These are phyloP conservation scores for Panthera tigris DNA, from an alignment of 2,113 vertebrate genomes.

Conservation along the genomic window DNA sequence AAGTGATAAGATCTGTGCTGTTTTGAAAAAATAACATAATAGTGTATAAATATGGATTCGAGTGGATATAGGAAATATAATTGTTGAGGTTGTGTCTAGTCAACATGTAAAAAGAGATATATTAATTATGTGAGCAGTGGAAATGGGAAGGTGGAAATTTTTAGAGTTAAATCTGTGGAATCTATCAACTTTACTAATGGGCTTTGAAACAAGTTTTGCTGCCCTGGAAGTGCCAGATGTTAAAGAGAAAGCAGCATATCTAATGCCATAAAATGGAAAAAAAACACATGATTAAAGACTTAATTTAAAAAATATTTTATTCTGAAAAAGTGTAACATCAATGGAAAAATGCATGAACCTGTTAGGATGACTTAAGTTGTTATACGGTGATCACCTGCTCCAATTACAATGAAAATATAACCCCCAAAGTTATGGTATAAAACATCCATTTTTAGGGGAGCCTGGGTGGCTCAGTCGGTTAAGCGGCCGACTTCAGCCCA, in stretches of 20 bases:
- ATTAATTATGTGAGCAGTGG: neutral
- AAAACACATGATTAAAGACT: neutral
- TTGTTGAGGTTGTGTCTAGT: neutral
- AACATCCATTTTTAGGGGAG: neutral
- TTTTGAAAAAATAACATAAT: neutral
- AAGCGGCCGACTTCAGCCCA: no score
- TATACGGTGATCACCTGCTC: neutral
- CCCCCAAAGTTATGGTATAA: neutral
- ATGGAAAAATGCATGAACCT: neutral
- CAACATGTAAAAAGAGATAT: neutral
- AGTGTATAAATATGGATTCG: neutral
- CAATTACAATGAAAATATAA: neutral
- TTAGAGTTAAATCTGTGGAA: neutral
- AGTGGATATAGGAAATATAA: neutral
- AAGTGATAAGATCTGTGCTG: neutral
- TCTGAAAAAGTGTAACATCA: neutral
- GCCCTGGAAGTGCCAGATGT: neutral
- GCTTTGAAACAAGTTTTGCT: neutral
- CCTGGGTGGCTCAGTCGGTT: no score
- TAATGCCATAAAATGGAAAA: neutral
- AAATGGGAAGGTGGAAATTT: neutral
- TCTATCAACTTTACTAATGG: neutral
- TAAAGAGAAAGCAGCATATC: neutral
- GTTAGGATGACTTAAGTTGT: neutral
- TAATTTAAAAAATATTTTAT: neutral